A percentile compares a stretch with the other conserved stretches of the same genome.
Evolutionary conservation across 2,113 vertebrate species (phyloP).

Genomic region (Chamaetylas fuelleborni): DNA sequence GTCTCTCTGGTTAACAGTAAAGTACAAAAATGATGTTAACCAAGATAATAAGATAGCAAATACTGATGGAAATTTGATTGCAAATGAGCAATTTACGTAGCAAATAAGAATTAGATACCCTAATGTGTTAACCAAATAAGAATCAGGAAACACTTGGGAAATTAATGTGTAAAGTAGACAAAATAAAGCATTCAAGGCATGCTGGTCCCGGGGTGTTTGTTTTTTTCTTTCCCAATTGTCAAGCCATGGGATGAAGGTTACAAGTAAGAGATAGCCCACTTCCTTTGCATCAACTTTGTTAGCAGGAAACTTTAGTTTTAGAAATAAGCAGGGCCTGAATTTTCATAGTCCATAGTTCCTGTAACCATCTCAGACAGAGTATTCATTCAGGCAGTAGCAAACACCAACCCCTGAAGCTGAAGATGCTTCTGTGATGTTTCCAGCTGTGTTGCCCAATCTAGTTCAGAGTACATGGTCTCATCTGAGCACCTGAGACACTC

Average conservation of each 20-base stretch:
- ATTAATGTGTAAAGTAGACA: slow-evolving; percentile 57
- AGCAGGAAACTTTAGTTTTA: background rate
- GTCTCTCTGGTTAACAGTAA: slow-evolving; percentile 39
- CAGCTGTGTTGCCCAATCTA: background rate
- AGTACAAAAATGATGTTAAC: slow-evolving; percentile 43
- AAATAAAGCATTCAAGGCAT: slow-evolving; percentile 31
- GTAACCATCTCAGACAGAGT: background rate
- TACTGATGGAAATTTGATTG: slow-evolving; percentile 53
- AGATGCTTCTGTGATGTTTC: background rate
- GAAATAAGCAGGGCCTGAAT: background rate
- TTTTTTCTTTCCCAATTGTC: background rate
- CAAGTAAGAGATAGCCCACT: background rate
- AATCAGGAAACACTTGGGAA: slow-evolving; percentile 55
- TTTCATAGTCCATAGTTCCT: background rate
- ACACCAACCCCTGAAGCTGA: background rate
- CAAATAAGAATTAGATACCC: slow-evolving; percentile 45
- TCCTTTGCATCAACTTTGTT: background rate
- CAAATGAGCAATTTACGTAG: slow-evolving; percentile 45
- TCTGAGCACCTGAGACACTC: background rate
- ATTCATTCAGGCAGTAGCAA: background rate
- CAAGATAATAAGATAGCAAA: slow-evolving; percentile 43
- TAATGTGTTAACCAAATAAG: slow-evolving; percentile 48
- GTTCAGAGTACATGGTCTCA: background rate
- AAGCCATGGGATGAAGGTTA: background rate
- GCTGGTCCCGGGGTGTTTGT: background rate